Evolutionary conservation across 2,113 vertebrate species (phyloP).

Genomic region (Cyphomyrus discorhynchus): DNA sequence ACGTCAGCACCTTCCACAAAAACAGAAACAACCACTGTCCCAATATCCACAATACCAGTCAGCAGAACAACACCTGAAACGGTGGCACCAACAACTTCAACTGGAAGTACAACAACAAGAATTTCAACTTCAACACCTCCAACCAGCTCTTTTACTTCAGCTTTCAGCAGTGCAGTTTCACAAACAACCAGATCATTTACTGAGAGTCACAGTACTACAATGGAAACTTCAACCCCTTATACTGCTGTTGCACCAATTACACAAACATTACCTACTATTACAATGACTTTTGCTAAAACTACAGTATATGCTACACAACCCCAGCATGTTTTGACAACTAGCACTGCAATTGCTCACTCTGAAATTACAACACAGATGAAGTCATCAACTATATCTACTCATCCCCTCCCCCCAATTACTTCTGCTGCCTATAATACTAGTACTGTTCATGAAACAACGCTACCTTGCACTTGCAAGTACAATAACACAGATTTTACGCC

Average conservation of each 20-base stretch:
- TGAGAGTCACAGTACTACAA: background rate
- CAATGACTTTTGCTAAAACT: background rate
- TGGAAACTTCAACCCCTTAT: background rate
- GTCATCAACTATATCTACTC: background rate
- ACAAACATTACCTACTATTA: background rate
- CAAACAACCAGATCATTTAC: background rate
- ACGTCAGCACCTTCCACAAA: background rate
- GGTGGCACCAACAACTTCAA: too few relatives aligned
- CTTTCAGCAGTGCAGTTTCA: background rate
- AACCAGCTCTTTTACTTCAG: background rate
- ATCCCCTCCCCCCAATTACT: background rate
- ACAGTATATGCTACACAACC: background rate
- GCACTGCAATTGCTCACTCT: background rate
- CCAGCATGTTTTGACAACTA: background rate
- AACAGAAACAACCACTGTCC: background rate
- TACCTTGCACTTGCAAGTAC: conserved; percentile 47
- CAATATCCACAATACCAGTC: background rate
- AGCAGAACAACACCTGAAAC: background rate
- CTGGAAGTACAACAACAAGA: background rate
- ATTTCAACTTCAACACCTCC: background rate
- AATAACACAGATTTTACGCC: conserved; percentile 23
- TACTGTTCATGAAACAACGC: background rate
- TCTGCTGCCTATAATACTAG: background rate
- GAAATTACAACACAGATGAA: background rate
- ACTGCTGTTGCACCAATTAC: background rate